Conservation (phyloP, 2,113 vertebrate genomes). For the Stigmatopora argus region DNA sequence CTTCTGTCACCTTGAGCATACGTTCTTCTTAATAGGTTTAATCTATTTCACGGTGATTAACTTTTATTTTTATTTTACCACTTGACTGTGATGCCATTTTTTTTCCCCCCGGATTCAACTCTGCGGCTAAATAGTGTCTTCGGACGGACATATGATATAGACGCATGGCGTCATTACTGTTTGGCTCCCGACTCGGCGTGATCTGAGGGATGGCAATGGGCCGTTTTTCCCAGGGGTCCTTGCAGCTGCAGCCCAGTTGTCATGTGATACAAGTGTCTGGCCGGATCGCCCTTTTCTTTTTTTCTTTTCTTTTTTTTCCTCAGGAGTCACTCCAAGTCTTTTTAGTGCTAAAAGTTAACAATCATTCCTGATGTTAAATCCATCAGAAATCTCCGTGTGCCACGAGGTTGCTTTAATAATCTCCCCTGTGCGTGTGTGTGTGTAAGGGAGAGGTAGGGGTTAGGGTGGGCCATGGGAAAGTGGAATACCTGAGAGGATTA, state of each 20-base stretch:
- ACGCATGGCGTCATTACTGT: slow-evolving; percentile 29
- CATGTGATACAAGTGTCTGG: slow-evolving; percentile 68
- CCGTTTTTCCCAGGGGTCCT: slow-evolving; percentile 66
- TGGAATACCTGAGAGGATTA: slow-evolving; percentile 67
- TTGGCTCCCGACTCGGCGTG: slow-evolving; percentile 28
- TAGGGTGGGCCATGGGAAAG: slow-evolving; percentile 64
- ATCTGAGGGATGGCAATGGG: slow-evolving; percentile 56
- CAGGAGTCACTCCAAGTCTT: slow-evolving; percentile 62
- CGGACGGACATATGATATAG: slow-evolving; percentile 48
- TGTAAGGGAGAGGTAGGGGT: slow-evolving; percentile 31
- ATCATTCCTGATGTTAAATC: slow-evolving; percentile 72
- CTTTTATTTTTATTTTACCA: slow-evolving; percentile 34
- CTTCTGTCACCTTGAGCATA: slow-evolving; percentile 69
- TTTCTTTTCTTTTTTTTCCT: slow-evolving; percentile 36
- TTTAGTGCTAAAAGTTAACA: slow-evolving; percentile 66
- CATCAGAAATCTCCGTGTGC: slow-evolving; percentile 62
- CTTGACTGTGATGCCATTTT: slow-evolving; percentile 53
- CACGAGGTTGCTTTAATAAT: slow-evolving; percentile 66
- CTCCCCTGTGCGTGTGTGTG: slow-evolving; percentile 42
- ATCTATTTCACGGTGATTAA: slow-evolving; percentile 70
- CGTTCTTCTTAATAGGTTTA: slow-evolving; percentile 69
- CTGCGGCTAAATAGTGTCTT: slow-evolving; percentile 35
- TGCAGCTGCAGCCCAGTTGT: slow-evolving; percentile 48
- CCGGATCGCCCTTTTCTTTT: slow-evolving; percentile 39
- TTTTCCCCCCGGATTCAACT: slow-evolving; percentile 50